Evolutionary conservation across 2,113 vertebrate species (phyloP), one percentile per base, ranked within the genome.

Genomic region (Scolopax mira): DNA sequence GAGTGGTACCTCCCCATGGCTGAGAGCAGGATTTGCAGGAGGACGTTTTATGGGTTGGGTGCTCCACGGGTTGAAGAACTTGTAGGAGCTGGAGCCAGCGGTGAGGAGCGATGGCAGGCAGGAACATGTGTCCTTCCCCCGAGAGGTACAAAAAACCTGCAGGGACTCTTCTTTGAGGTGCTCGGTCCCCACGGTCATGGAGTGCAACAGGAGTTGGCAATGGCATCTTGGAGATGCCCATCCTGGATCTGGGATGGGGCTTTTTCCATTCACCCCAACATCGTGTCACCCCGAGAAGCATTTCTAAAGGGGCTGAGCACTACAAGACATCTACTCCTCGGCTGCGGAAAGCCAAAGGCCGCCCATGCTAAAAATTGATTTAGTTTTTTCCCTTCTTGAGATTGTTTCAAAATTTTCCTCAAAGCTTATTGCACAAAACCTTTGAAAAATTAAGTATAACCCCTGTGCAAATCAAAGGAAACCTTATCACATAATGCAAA

Each of bases 381-480:
- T 62, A 79, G 46, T 90, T 96, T 88, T 62, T 97, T 93, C 74
- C 92, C 90, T 78, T 72, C 82, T 89, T 6, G 49, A 94, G 55
- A 77, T 89, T 66, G 37, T n/a, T 62, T 15, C 62, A 37, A 82
- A 69, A 31, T 44, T 42, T 42, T 61, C 72, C 71, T 87, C 58
- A 51, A 92, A 86, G 85, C 52, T 85, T 78, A 96, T 80, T 94
- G 91, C 91, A 95, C 69, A 61, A 88, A 91, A 94, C 39, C 77
- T 93, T 90, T 39, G 88, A 79, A 92, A 92, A 79, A 42, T 31
- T 23, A 69, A 74, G 58, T 90, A 28, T 48, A 83, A 90, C 58
- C 46, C 82, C 79, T 85, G 93, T 90, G 91, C 65, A 87, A 94
- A 93, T 41, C 49, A 87, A 74, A 93, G 95, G 81, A 94, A 94